phyloP scores from a whole-genome alignment of 2,888 invertebrate genomes.

The Thysanoteuthis rhombus region DNA sequence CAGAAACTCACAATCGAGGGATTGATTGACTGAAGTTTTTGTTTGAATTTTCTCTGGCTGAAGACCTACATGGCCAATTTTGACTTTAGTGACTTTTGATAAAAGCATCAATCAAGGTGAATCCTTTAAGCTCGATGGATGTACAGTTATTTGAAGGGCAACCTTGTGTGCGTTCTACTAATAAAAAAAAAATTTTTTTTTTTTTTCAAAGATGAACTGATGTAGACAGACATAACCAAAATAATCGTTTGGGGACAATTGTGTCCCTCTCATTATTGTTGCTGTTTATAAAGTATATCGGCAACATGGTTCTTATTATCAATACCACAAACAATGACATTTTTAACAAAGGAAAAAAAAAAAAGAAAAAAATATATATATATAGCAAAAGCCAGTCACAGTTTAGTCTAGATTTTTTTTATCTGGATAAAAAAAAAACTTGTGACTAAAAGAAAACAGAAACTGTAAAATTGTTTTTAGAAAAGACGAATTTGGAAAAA shows the following conservation, averaged over 20 bases:
- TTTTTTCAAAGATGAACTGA: background rate
- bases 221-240: background rate
- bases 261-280: background rate
- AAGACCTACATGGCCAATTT: background rate
- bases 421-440: background rate
- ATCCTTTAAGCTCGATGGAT: background rate
- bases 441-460: background rate
- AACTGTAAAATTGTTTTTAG: background rate
- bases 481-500: background rate
- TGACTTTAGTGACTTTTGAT: background rate
- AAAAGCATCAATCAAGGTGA: background rate
- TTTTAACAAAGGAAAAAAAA: background rate
- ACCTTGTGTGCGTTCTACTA: background rate
- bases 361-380: too few relatives aligned
- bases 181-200: background rate
- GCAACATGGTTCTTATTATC: background rate
- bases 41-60: background rate
- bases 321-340: background rate
- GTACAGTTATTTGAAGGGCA: background rate
- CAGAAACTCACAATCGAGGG: background rate
- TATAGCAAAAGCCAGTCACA: background rate
- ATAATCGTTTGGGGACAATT: background rate
- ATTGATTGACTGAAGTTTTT: background rate
- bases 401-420: background rate
- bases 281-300: background rate